A percentile compares a stretch with the other conserved stretches of the same genome.
Evolutionary conservation across 64 coral and sea anemone genomes (phyloP).

Genomic region (Pocillopora damicornis): DNA sequence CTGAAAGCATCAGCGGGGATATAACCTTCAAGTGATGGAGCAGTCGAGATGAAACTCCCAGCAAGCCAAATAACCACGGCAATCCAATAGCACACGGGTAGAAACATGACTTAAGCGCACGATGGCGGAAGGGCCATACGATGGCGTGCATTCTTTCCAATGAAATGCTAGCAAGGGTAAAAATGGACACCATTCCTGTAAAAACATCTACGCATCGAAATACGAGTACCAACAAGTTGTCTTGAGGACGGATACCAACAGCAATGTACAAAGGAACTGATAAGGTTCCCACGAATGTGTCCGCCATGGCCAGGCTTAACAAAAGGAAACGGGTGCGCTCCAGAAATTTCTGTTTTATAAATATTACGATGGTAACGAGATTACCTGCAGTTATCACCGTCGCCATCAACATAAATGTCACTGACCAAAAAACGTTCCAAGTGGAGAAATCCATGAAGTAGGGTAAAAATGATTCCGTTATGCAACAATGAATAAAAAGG

Average conservation of each 20-base stretch:
- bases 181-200: not conserved
- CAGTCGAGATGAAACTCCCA: slow-evolving; percentile 1
- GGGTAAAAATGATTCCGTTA: not conserved
- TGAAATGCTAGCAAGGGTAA: not conserved
- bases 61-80: not conserved
- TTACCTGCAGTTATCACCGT: not conserved
- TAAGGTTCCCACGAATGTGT: not conserved
- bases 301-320: slow-evolving; percentile 10
- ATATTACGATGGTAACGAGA: not conserved
- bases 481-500: no score
- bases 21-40: not conserved
- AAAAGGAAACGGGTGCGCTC: not conserved
- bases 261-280: slow-evolving; percentile 16
- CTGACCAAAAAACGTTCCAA: slow-evolving; percentile 12
- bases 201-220: slow-evolving; percentile 5
- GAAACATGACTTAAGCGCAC: not conserved
- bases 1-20: not conserved
- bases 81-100: not conserved
- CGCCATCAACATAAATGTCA: not conserved
- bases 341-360: not conserved
- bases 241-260: not conserved
- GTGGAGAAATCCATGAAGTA: not conserved
- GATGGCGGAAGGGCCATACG: slow-evolving; percentile 1
- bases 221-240: not conserved
- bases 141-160: slow-evolving; percentile 7